Percentiles rank a stretch among this genome's conserved stretches.
Evolutionary conservation across 2,888 invertebrate genomes (phyloP).

Genomic region (Sinhomidia bicolor): DNA sequence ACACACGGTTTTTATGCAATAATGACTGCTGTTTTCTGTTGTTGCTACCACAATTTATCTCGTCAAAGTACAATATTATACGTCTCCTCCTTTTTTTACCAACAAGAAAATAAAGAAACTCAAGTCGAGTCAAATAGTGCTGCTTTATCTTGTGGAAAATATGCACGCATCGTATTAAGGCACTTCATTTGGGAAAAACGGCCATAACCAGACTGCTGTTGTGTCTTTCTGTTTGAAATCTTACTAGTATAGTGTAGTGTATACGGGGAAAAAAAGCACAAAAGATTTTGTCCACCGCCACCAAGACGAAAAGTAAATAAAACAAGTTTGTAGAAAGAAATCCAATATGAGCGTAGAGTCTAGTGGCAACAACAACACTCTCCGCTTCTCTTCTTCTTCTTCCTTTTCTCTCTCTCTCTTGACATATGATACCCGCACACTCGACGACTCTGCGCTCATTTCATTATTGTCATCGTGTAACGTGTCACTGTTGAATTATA

Average conservation of each 20-base stretch:
- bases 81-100: background rate
- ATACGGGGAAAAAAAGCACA: no score
- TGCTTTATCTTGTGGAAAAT: slow-evolving; percentile 60
- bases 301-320: no score
- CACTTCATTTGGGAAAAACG: slow-evolving; percentile 12
- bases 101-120: slow-evolving; percentile 14
- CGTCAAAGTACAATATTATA: slow-evolving; percentile 45
- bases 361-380: no score
- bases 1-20: no score
- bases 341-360: background rate
- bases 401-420: background rate
- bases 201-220: no score
- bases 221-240: no score
- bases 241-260: no score
- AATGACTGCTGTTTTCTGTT: background rate
- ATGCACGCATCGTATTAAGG: slow-evolving; percentile 51
- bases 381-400: no score
- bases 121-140: slow-evolving; percentile 32
- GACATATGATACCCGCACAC: slow-evolving; percentile 18
- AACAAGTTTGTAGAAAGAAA: background rate
- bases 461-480: slow-evolving; percentile 26
- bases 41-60: background rate
- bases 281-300: no score
- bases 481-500: slow-evolving; percentile 20
- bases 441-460: no score